Evolutionary conservation across 2,113 vertebrate species (phyloP), one percentile per base, ranked within the genome.

Genomic region (Neoarius graeffei): DNA sequence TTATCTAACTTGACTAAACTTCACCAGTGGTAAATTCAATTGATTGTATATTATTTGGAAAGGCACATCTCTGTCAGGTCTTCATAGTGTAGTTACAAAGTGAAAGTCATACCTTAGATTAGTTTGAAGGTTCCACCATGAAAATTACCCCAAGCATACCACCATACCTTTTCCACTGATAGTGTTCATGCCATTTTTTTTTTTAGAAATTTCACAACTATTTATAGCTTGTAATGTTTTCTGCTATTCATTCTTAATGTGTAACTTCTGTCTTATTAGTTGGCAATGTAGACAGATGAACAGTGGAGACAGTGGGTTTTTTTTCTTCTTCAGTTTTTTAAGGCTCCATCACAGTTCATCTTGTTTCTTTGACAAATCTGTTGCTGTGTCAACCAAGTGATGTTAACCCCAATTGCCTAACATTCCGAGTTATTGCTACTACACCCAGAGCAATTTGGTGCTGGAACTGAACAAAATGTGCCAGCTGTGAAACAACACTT

Each of bases 321-420:
- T n/a, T 52, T 20, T n/a, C n/a, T 52, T 52, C 4, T 6, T 14
- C 52, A 54, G 52, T 10, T n/a, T 54, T 79, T 79, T 42, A 20
- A 76, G 8, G 15, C 19, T n/a, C 2, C 56, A 81, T 56, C n/a
- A 59, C 20, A 7, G 11, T 79, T 59, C 56, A 81, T 7, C 2
- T 30, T 14, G 1, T 62, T 30, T 62, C 10, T 60, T 11, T 13
- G 57, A 60, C 3, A 82, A 60, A 82, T 62, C 57, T 85, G 73
- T 76, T 48, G 48, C 84, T 71, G 79, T 79, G 85, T 69, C 87
- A 88, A 90, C 84, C 54, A 60, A 86, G 69, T 13, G 10, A 82
- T 7, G 42, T 30, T 42, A 57, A 82, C 57, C 57, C 15, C 9
- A 42, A 62, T 23, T 62, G 30, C 27, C n/a, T 80, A 54, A 17